These are phyloP conservation scores for Limosa lapponica DNA, from an alignment of 2,797 vertebrate genomes.

Conservation along the genomic window DNA sequence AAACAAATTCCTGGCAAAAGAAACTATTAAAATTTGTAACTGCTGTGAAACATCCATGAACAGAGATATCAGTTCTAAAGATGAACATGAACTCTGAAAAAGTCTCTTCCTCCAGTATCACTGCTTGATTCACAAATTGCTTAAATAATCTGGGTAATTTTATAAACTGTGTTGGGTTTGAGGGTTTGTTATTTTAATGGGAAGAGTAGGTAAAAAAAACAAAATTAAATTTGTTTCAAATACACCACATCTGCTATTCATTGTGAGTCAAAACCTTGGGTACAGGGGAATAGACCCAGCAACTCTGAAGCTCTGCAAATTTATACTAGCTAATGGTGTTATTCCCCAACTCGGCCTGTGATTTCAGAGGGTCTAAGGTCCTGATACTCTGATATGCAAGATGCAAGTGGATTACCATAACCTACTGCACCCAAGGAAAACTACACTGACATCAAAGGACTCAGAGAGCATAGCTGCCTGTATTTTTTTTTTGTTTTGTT, in stretches of 20 bases:
- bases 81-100: neutral
- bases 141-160: neutral
- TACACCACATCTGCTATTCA: neutral
- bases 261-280: neutral
- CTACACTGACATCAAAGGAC: neutral
- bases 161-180: neutral
- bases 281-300: neutral
- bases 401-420: neutral
- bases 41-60: neutral
- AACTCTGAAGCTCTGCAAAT: neutral
- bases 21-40: neutral
- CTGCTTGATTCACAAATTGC: neutral
- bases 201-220: neutral
- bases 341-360: neutral
- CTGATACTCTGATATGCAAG: neutral
- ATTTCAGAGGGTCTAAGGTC: neutral
- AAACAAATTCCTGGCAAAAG: neutral
- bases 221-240: conserved; percentile 4
- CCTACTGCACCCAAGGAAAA: neutral
- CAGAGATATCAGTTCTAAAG: neutral
- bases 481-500: neutral
- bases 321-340: neutral
- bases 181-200: neutral
- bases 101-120: neutral
- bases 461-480: neutral